Conservation (phyloP, 2,113 vertebrate genomes). For the Urocolius indicus region DNA sequence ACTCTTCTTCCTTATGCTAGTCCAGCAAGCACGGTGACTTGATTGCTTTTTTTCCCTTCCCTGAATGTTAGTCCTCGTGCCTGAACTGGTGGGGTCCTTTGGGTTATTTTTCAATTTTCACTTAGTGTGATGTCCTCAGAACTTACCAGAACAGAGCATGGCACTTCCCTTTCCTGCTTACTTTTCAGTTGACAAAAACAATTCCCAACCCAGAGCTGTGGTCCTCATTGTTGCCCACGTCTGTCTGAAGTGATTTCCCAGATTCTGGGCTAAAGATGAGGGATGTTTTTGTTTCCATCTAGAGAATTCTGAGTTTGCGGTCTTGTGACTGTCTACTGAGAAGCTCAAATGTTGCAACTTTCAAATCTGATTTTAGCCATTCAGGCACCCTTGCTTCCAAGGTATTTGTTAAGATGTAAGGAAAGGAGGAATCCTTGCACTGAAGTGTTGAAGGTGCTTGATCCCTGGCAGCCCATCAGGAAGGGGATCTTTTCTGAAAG, state of each 20-base stretch:
- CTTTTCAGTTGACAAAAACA: background rate
- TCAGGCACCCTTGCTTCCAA: background rate
- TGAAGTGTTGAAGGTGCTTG: background rate
- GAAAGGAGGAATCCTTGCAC: background rate
- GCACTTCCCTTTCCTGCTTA: background rate
- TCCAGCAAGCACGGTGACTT: background rate
- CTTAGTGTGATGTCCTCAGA: background rate
- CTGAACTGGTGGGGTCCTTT: background rate
- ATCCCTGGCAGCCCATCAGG: background rate
- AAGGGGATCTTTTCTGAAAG: background rate
- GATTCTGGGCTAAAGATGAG: background rate
- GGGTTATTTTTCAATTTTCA: background rate
- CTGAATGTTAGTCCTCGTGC: background rate
- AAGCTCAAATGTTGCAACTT: background rate
- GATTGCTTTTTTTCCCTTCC: accelerated
- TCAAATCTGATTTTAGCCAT: background rate
- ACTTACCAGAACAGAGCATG: background rate
- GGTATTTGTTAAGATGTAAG: background rate
- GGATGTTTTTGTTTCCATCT: background rate
- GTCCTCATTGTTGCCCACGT: background rate
- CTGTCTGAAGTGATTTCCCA: background rate
- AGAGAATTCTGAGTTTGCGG: background rate
- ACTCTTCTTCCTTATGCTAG: background rate
- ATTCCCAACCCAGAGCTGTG: background rate
- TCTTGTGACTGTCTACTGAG: background rate